phyloP scores from a whole-genome alignment of 2,113 vertebrate genomes.

The Aix galericulata region DNA sequence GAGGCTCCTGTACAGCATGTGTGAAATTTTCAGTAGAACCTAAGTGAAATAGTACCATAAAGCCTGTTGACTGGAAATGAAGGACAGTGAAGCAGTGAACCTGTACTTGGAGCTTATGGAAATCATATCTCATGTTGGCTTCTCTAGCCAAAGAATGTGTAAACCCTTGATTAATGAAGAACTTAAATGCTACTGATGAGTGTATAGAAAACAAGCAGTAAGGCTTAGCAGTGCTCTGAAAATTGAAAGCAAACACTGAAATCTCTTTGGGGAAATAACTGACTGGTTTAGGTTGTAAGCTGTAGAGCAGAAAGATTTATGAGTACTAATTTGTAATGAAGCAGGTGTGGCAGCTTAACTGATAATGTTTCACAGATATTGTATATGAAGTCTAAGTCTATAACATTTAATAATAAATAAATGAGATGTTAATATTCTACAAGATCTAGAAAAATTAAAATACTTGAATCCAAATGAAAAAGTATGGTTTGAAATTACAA shows the following conservation, averaged over 20 bases:
- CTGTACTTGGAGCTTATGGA: not conserved
- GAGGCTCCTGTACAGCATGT: not conserved
- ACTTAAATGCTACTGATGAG: constrained; percentile 28
- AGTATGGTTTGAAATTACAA: not conserved
- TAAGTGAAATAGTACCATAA: not conserved
- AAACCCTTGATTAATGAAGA: constrained; percentile 50
- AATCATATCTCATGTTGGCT: not conserved
- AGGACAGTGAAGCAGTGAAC: not conserved
- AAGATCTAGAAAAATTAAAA: not conserved
- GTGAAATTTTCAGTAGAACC: not conserved
- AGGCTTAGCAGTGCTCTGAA: not conserved
- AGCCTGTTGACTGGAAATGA: not conserved
- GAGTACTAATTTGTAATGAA: constrained; percentile 20
- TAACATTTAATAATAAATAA: not conserved
- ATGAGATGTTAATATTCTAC: not conserved
- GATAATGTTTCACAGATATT: not conserved
- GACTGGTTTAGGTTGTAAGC: constrained; percentile 47
- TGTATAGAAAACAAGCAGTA: constrained; percentile 3
- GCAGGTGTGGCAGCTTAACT: constrained; percentile 53
- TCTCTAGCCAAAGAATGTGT: constrained; percentile 13
- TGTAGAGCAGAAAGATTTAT: not conserved
- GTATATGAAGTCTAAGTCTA: not conserved
- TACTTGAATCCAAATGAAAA: not conserved
- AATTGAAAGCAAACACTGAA: constrained; percentile 44
- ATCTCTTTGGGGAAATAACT: constrained; percentile 47